Evolutionary conservation across 2,888 invertebrate species (phyloP).

Genomic region (Macrosiphum euphorbiae): DNA sequence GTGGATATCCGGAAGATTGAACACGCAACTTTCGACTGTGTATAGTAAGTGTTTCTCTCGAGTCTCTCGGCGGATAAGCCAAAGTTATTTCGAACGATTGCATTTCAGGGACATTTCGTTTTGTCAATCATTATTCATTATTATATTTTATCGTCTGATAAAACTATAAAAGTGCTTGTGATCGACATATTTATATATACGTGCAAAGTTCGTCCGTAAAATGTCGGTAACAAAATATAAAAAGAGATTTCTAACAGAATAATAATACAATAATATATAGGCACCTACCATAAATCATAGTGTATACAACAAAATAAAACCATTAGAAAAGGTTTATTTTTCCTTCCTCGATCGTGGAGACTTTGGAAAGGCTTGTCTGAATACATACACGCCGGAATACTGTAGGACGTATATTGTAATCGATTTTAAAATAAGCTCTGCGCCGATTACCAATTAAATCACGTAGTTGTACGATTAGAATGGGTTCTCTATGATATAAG

Average conservation of each 20-base stretch:
- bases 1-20: neutral
- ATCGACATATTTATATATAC: neutral
- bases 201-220: neutral
- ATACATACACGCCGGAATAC: neutral
- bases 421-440: conserved; percentile 28
- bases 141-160: neutral
- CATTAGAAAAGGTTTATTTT: neutral
- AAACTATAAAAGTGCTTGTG: neutral
- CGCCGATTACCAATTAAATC: neutral
- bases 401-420: neutral
- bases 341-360: neutral
- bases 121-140: neutral
- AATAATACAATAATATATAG: neutral
- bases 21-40: conserved; percentile 13
- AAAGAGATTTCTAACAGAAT: neutral
- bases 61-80: neutral
- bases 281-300: neutral
- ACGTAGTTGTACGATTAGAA: neutral
- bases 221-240: neutral
- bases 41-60: neutral
- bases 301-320: neutral
- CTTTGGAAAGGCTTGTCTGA: neutral
- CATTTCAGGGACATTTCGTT: neutral
- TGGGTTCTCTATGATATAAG: neutral
- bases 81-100: conserved; percentile 26